A percentile compares a stretch with the other conserved stretches of the same genome.
phyloP scores from a whole-genome alignment of 2,113 vertebrate genomes.

The Herpetotheres cachinnans region DNA sequence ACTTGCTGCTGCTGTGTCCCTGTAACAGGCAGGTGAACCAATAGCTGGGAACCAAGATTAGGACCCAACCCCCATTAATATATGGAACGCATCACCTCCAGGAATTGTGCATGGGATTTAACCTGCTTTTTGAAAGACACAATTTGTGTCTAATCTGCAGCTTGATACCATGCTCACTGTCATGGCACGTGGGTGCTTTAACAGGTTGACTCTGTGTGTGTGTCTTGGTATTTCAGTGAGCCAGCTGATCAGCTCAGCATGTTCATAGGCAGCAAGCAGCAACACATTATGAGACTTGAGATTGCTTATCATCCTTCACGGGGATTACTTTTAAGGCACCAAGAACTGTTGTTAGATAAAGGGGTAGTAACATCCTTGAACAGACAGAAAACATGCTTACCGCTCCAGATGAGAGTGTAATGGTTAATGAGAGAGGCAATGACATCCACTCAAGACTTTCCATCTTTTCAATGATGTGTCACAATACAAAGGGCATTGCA shows the following conservation, averaged over 20 bases:
- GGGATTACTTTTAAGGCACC: background rate
- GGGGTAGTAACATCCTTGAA: background rate
- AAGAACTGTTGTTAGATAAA: background rate
- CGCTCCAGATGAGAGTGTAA: background rate
- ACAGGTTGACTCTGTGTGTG: background rate
- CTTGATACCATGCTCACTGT: background rate
- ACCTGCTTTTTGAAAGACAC: background rate
- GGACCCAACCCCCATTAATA: background rate
- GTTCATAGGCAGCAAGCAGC: background rate
- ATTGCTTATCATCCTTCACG: background rate
- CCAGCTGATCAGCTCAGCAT: background rate
- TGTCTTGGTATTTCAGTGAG: background rate
- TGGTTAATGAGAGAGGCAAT: background rate
- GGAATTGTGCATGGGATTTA: background rate
- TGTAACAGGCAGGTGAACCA: background rate
- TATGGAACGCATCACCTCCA: background rate
- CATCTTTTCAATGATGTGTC: background rate
- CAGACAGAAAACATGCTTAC: background rate
- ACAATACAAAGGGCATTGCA: background rate
- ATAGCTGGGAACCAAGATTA: background rate
- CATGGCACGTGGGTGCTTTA: background rate
- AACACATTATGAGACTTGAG: background rate
- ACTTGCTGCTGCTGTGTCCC: background rate
- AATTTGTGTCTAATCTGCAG: background rate
- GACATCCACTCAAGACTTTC: background rate